Evolutionary conservation across 92 coral and sea anemone species (phyloP), one percentile per base, ranked within the genome.

Genomic region (Umimayanthus kanabou): DNA sequence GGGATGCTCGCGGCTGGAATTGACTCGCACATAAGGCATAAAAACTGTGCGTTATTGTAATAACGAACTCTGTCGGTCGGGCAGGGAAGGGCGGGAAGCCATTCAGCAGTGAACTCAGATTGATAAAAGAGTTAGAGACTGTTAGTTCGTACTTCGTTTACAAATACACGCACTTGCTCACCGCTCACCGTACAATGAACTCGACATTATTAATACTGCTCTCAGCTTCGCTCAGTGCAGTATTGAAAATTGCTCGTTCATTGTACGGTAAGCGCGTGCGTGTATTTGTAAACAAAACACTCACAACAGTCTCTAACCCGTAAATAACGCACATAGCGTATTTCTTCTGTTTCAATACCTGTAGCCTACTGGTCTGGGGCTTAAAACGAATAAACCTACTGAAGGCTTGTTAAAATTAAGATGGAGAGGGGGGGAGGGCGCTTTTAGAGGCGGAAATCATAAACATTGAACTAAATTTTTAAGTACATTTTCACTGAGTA

Each of bases 1-100:
- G n/a, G n/a, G n/a, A n/a, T n/a, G n/a, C n/a, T n/a, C n/a, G n/a
- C n/a, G n/a, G n/a, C n/a, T n/a, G n/a, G n/a, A n/a, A n/a, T n/a
- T n/a, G n/a, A n/a, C n/a, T n/a, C n/a, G n/a, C n/a, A n/a, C n/a
- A n/a, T n/a, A 80, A 80, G 84, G 50, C 71, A 80, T 71, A 80
- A 71, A 45, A n/a, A n/a, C n/a, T n/a, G 84, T 80, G 14, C 84
- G 84, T 80, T 80, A 80, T 80, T 80, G 53, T 71, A 80, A 80
- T 58, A 58, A 58, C 1, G 47, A n/a, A n/a, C n/a, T n/a, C n/a
- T n/a, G n/a, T n/a, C n/a, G n/a, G n/a, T n/a, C n/a, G n/a, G n/a
- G n/a, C n/a, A 58, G 11, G n/a, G n/a, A n/a, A n/a, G n/a, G n/a
- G n/a, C n/a, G n/a, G n/a, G n/a, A n/a, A n/a, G n/a, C n/a, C n/a